Conservation (phyloP, 1,140 invertebrate genomes). For the Phenacoccus solenopsis region DNA sequence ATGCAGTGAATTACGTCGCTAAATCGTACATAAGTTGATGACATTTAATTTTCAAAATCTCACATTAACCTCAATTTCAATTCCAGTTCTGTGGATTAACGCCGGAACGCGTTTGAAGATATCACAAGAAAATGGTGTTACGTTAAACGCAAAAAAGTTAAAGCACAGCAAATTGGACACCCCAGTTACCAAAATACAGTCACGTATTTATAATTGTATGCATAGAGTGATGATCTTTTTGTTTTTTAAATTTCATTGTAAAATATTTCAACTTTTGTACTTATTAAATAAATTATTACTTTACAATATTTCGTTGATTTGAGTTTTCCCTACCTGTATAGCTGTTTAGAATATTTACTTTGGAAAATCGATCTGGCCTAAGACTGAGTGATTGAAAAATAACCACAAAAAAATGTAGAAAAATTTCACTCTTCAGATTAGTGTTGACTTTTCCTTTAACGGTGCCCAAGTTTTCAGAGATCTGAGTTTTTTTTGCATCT, state of each 20-base stretch:
- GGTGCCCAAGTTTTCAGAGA: too few species aligned
- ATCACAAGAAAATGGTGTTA: neutral
- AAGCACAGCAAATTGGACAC: neutral
- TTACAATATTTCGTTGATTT: too few species aligned
- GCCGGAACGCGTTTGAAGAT: neutral
- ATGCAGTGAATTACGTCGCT: neutral
- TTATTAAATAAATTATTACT: neutral
- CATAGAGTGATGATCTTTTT: neutral
- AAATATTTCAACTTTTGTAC: neutral
- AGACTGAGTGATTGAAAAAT: too few species aligned
- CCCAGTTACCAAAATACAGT: neutral
- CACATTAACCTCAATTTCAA: neutral
- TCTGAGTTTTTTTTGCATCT: too few species aligned
- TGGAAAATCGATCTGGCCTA: too few species aligned
- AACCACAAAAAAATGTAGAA: too few species aligned
- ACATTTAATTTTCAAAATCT: neutral
- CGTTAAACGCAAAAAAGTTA: neutral
- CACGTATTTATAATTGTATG: constrained; percentile 5
- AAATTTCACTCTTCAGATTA: too few species aligned
- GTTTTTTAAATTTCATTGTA: constrained; percentile 6
- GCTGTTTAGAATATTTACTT: too few species aligned
- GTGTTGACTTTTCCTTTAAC: too few species aligned
- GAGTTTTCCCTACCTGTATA: too few species aligned
- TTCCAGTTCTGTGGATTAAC: constrained; percentile 10
- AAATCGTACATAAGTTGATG: neutral